Conservation (phyloP, 2,113 vertebrate species). For the Lycaon pictus region DNA sequence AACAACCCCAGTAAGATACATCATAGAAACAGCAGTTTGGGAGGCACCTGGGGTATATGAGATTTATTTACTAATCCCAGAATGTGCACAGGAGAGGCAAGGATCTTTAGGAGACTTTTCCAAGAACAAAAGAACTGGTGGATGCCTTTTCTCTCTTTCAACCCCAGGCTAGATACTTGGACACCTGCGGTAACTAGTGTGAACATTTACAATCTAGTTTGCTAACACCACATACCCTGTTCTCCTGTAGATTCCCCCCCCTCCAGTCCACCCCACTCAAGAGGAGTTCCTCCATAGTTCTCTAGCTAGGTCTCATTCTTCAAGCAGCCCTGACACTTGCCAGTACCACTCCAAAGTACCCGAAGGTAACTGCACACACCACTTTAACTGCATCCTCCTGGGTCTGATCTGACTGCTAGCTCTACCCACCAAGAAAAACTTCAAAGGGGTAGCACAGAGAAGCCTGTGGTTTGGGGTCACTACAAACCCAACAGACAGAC, state of each 20-base stretch:
- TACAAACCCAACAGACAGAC: not conserved
- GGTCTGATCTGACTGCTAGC: not conserved
- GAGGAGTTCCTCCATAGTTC: not conserved
- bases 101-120: not conserved
- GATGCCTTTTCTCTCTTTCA: not conserved
- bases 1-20: not conserved
- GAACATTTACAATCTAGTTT: not conserved
- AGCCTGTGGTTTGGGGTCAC: not conserved
- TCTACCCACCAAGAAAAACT: not conserved
- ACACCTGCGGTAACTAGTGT: not conserved
- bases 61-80: not conserved
- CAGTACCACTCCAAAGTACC: not conserved
- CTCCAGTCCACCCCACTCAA: not conserved
- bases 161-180: not conserved
- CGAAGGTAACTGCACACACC: not conserved
- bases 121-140: not conserved
- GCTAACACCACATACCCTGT: not conserved
- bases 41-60: not conserved
- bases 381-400: not conserved
- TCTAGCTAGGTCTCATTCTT: not conserved
- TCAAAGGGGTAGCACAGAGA: not conserved
- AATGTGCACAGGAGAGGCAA: not conserved
- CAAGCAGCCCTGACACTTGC: not conserved
- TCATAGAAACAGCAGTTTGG: not conserved
- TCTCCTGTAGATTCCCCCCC: not conserved